Base-by-base conservation (phyloP, 2,888 invertebrate species). In the Cerastis leucographa region DNA sequence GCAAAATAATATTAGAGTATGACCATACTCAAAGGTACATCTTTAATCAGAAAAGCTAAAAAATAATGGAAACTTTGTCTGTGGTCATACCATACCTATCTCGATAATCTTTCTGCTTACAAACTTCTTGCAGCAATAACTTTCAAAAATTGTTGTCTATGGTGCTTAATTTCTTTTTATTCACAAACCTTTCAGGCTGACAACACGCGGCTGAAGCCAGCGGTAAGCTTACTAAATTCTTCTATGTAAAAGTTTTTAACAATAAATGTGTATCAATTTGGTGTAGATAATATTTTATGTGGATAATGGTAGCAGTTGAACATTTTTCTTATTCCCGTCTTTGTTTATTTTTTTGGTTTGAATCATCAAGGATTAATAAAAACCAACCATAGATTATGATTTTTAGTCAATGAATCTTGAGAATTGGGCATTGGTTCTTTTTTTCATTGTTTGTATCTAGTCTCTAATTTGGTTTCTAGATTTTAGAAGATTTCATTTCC, bases 141-240 rank as follows among this genome's bases (percentile, higher is more conserved):
- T 78, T 25, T 71, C 76, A 67, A 72, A 75, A 67, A 59, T 44
- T n/a, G 19, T 73, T 82, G 73, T 85, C 65, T 78, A 71, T 86
- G 71, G 73, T 84, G 85, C 81, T 83, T 87, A 83, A 85, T 80
- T 85, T 85, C 78, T 86, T 78, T 86, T 88, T 82, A 87, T 76
- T 88, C 85, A 90, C 92, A 87, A 89, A 91, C 90, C 92, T 96
- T 96, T 62, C 96, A 96, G 96, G 92, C 93, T 71, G 91, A 92
- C 90, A 90, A 94, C 92, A 92, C 89, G 91, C 90, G 93, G 89
- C 93, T 96, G 91, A 94, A 87, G 89, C 96, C 96, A 84, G 94
- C 93, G 96, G 96, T 96, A 95, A 96, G 96, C 90, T 85, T 85
- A 65, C 66, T 84, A 72, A 56, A 80, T 80, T 65, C 75, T 83